Evolutionary conservation across 2,113 vertebrate genomes (phyloP), one percentile per base, ranked within the genome.

Genomic region (Oryzias curvinotus): DNA sequence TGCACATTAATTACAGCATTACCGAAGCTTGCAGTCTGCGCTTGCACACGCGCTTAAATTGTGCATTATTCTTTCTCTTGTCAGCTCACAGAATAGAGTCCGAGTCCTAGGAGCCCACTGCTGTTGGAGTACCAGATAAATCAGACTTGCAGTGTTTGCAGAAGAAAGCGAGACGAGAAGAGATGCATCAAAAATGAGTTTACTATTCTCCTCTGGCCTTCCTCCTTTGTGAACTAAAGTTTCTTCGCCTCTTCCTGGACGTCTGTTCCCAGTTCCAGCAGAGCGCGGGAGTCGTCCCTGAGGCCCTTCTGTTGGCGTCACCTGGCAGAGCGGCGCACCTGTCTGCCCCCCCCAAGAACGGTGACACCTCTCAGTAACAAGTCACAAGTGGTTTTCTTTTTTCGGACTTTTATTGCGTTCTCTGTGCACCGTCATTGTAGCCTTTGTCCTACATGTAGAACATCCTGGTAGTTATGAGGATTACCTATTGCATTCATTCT

Each of bases 21-120:
- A 48, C 25, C 48, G 48, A 46, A 62, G 48, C 41, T 54, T 57
- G 16, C 66, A 36, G 21, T 57, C 52, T 14, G 14, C 2, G 44
- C 52, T 53, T 45, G 16, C 25, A 56, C 45, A 44, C 17, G 21
- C 16, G 4, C n/a, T 77, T 2, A 67, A 44, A 45, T 51, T 15
- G 5, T 19, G 12, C 18, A n/a, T 5, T 23, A 4, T 23, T 14
- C 41, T 19, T 55, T 75, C 19, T 76, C 49, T 69, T 53, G 47
- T 51, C 92, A 99, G 97, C 96, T 81, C 96, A 99, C 93, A 95
- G 95, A 88, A 94, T 98, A 19, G 93, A 95, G 10, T 68, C 92
- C 0, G 95, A 96, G 5, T 93, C 95, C 52, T 98, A 97, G 88
- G 81, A 81, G 62, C 58, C 52, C 41, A 1, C 15, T 17, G 4